Evolutionary conservation across 2,113 vertebrate genomes (phyloP), one percentile per base, ranked within the genome.

Genomic region (Lasiurus cinereus): DNA sequence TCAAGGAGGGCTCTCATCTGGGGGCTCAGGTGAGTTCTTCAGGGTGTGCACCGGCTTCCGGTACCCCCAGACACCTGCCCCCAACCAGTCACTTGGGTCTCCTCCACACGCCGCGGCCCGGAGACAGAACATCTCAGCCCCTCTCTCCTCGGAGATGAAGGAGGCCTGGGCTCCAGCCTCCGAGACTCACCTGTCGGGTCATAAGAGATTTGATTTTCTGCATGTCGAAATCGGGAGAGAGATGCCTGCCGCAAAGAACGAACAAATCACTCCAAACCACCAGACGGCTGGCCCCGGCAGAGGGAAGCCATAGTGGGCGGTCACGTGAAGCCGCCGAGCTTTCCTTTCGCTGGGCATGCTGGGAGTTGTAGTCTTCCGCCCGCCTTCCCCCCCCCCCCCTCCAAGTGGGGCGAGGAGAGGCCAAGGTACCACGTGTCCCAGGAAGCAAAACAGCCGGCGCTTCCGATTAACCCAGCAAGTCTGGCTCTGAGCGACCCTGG

Each of bases 141-240:
- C 62, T 24, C 88, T n/a, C 22, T 29, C 59, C 54, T 15, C 15
- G 29, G 2, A 36, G 3, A 73, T 3, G 46, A 73, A 83, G 8
- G 24, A 78, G 21, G 48, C 36, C 31, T 69, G 66, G 27, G n/a
- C 62, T 46, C 54, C n/a, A 33, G 8, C n/a, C 31, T 2, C 67
- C 27, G 36, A 12, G 27, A 79, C 98, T 98, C 97, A 99, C 99
- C 99, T 99, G 99, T 14, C 99, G 99, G 98, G 99, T 97, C 99
- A 99, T 99, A 22, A 99, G 98, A 72, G 99, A 99, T 97, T 99
- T 99, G 88, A 99, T 99, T 98, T 99, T 99, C 98, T 99, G 99
- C 99, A 99, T 99, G 96, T 18, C 77, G 76, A 84, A 72, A n/a
- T 72, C 78, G 59, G 36, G 50, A 83, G 24, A 3, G 10, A 2